These are phyloP conservation scores for Eurypyga helias DNA, from an alignment of 2,113 vertebrate genomes.

Conservation along the genomic window DNA sequence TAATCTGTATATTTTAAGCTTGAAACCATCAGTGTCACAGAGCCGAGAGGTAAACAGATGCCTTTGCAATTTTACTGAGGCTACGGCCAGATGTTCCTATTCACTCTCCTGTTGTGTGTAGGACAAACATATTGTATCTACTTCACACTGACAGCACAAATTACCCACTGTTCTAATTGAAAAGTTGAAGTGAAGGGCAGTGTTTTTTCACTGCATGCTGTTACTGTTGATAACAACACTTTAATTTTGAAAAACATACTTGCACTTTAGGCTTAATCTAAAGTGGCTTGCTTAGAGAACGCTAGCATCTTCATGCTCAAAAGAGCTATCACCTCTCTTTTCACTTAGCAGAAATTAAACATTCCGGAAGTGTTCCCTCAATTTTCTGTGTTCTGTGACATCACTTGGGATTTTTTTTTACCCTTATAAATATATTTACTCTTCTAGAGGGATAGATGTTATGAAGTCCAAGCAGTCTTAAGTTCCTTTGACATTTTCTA, in stretches of 20 bases:
- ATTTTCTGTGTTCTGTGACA: not conserved
- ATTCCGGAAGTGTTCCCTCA: not conserved
- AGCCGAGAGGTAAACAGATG: constrained; percentile 93
- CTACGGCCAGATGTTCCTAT: constrained; percentile 84
- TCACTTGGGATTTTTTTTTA: not conserved
- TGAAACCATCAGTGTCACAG: constrained; percentile 88
- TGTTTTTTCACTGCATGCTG: constrained; percentile 68
- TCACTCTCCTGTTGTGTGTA: constrained; percentile 75
- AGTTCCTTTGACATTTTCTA: not conserved
- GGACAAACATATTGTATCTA: constrained; percentile 83
- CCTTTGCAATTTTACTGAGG: constrained; percentile 79
- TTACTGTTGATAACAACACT: constrained; percentile 60
- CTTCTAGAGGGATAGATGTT: not conserved
- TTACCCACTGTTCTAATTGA: constrained; percentile 79
- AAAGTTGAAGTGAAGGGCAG: constrained; percentile 78
- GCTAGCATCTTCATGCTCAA: not conserved
- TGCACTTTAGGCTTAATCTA: constrained; percentile 38
- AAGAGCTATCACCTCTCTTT: not conserved
- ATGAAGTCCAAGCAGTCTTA: not conserved
- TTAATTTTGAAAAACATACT: constrained; percentile 65
- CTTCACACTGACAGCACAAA: constrained; percentile 83
- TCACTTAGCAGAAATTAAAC: constrained; percentile 1
- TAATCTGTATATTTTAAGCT: constrained; percentile 83
- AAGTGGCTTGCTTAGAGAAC: constrained; percentile 10
- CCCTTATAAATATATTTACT: not conserved